phyloP scores from a whole-genome alignment of 2,888 invertebrate species.

The Agrochola macilenta region DNA sequence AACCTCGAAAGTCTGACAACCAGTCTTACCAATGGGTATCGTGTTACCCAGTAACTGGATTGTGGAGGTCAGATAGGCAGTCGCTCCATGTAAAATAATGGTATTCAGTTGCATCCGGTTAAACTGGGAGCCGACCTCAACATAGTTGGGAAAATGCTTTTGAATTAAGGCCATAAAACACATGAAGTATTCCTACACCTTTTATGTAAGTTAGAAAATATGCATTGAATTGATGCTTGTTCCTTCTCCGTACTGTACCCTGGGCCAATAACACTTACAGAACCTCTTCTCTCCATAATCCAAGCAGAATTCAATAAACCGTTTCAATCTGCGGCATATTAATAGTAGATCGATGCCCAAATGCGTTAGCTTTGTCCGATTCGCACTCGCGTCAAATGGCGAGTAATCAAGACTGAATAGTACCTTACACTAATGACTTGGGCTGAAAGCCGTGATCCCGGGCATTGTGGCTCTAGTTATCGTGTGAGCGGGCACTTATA shows the following conservation, averaged over 20 bases:
- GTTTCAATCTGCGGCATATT: constrained; percentile 57
- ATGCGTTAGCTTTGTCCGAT: constrained; percentile 79
- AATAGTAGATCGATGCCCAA: constrained; percentile 76
- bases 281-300: constrained; percentile 11
- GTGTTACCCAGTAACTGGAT: no score
- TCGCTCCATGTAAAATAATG: no score
- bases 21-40: no score
- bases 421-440: constrained; percentile 73
- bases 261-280: not conserved
- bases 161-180: no score
- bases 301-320: constrained; percentile 62
- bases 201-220: not conserved
- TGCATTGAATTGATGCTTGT: not conserved
- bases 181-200: no score
- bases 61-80: no score
- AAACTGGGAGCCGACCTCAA: no score
- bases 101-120: no score
- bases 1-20: no score
- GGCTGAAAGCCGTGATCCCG: constrained; percentile 62
- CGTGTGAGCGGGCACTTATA: constrained; percentile 27
- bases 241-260: no score
- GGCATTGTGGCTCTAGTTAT: constrained; percentile 36
- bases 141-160: no score
- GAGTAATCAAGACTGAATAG: constrained; percentile 75
- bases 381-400: constrained; percentile 74